Evolutionary conservation across 1,140 invertebrate species (phyloP).

Genomic region (Sminthurides bifidus): DNA sequence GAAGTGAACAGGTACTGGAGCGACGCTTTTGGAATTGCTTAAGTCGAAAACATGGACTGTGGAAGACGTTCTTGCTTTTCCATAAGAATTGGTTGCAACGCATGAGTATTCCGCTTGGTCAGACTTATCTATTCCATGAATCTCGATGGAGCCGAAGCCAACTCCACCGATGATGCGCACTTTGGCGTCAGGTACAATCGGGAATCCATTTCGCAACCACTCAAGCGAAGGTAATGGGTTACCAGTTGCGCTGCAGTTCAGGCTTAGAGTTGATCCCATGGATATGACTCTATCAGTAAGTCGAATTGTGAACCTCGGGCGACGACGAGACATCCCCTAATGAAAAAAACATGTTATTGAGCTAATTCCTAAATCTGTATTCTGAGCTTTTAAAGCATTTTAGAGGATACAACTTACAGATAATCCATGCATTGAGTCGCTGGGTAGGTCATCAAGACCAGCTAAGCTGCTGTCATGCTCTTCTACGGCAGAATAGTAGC

Average conservation of each 20-base stretch:
- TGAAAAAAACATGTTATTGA: neutral
- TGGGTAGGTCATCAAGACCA: slow-evolving; percentile 3
- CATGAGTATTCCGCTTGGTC: slow-evolving; percentile 6
- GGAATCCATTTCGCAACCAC: slow-evolving; percentile 2
- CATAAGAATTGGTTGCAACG: neutral
- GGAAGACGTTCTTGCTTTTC: slow-evolving; percentile 2
- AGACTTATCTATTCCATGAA: slow-evolving; percentile 1
- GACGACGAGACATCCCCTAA: neutral
- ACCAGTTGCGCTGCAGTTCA: slow-evolving; percentile 8
- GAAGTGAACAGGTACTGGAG: neutral
- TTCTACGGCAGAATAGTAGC: slow-evolving; percentile 7
- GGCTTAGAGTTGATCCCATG: neutral
- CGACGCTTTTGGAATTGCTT: neutral
- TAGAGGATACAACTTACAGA: neutral
- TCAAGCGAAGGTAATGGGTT: neutral
- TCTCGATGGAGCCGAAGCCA: slow-evolving; percentile 5
- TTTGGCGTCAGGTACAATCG: neutral
- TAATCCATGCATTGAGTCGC: neutral
- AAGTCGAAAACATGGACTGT: slow-evolving; percentile 4
- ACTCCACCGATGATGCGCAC: neutral
- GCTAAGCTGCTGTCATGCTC: slow-evolving; percentile 3
- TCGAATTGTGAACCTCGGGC: slow-evolving; percentile 1
- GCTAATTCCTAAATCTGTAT: no score
- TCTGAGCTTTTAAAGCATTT: no score
- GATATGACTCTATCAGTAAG: neutral